Percentiles rank a stretch among this genome's conserved stretches.
These are phyloP conservation scores for Thelaira solivaga DNA, from an alignment of 2,888 invertebrate genomes.

Conservation along the genomic window DNA sequence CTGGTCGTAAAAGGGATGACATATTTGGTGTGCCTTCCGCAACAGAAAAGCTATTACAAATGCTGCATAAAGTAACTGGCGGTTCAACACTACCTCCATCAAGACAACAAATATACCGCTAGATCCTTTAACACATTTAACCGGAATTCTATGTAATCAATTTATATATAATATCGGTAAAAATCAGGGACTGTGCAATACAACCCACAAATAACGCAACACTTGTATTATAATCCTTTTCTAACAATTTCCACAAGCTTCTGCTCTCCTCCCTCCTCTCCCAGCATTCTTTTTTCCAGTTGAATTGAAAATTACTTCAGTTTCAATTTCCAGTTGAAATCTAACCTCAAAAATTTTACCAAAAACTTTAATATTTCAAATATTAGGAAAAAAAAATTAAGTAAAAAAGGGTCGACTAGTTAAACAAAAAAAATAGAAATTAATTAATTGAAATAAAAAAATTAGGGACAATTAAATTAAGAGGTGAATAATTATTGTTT, in stretches of 20 bases:
- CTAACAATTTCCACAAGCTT: neutral
- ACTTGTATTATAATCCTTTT: neutral
- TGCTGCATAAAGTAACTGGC: constrained; percentile 75
- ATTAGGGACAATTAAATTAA: constrained; percentile 36
- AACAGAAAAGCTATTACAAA: constrained; percentile 75
- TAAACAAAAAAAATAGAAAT: neutral
- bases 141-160: constrained; percentile 63
- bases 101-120: constrained; percentile 39
- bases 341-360: constrained; percentile 55
- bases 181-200: constrained; percentile 57
- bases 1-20: constrained; percentile 33
- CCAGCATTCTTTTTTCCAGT: neutral
- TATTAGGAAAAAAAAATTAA: constrained; percentile 36
- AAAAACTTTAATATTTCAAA: constrained; percentile 38
- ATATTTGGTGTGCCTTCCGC: constrained; percentile 68
- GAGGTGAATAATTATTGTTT: constrained; percentile 25
- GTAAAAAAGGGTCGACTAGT: constrained; percentile 33
- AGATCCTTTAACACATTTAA: neutral
- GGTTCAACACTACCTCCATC: constrained; percentile 54
- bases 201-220: neutral
- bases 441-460: neutral
- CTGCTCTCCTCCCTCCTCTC: neutral
- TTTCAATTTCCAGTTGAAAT: constrained; percentile 13
- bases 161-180: constrained; percentile 9
- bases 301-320: neutral